These are phyloP conservation scores for Coracias cyanogaster DNA, from an alignment of 2,797 vertebrate genomes.

Conservation along the genomic window DNA sequence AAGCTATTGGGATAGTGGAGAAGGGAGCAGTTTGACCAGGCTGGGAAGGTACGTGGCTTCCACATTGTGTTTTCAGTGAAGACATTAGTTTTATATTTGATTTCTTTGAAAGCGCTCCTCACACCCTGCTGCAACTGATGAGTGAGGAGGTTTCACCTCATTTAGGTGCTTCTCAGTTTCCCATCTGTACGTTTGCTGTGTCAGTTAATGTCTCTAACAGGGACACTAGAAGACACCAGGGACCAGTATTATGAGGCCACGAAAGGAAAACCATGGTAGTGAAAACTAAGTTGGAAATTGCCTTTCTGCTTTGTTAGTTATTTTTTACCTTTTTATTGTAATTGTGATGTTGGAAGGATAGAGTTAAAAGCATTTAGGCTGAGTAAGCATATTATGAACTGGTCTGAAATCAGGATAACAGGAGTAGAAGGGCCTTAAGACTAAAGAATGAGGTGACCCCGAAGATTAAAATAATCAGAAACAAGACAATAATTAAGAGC, in stretches of 20 bases:
- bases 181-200: not conserved
- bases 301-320: not conserved
- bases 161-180: not conserved
- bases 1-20: not conserved
- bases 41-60: not conserved
- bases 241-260: not conserved
- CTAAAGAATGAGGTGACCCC: not conserved
- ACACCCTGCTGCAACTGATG: not conserved
- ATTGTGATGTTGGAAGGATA: not conserved
- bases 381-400: not conserved
- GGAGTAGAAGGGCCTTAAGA: not conserved
- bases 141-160: not conserved
- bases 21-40: rapidly evolving
- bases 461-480: not conserved
- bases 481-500: not conserved
- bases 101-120: not conserved
- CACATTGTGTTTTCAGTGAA: not conserved
- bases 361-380: not conserved
- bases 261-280: not conserved
- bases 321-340: not conserved
- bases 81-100: not conserved
- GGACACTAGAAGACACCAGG: not conserved
- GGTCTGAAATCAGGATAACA: not conserved
- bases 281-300: not conserved
- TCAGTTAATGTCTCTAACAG: not conserved